These are phyloP conservation scores for Tethea ocularis DNA, from an alignment of 2,888 invertebrate genomes.

Conservation along the genomic window DNA sequence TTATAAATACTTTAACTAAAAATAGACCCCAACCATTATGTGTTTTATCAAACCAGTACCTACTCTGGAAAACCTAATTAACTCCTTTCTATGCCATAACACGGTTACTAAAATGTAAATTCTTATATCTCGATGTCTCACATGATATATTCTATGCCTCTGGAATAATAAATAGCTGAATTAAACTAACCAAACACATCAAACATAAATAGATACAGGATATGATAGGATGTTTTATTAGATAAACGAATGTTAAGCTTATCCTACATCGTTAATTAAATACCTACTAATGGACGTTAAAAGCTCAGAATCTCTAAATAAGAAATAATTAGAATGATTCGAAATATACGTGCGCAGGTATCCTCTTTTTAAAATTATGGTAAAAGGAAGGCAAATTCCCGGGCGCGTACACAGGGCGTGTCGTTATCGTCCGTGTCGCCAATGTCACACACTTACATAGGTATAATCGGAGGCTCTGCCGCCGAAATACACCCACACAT, in stretches of 20 bases:
- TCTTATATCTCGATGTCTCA: constrained; percentile 35
- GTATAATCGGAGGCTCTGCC: constrained; percentile 49
- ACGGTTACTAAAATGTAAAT: constrained; percentile 32
- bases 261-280: constrained; percentile 21
- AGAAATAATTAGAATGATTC: constrained; percentile 36
- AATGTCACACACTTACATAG: constrained; percentile 41
- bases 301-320: constrained; percentile 27
- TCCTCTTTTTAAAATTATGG: constrained; percentile 35
- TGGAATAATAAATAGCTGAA: constrained; percentile 40
- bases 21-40: not conserved
- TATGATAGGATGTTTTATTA: not conserved
- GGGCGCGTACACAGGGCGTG: constrained; percentile 34
- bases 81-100: constrained; percentile 41
- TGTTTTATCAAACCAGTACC: not conserved
- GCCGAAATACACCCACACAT: constrained; percentile 72
- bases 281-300: constrained; percentile 28
- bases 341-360: constrained; percentile 39
- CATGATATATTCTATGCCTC: constrained; percentile 35
- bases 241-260: not conserved
- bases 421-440: constrained; percentile 50
- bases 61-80: constrained; percentile 32
- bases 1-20: not conserved
- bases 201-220: constrained; percentile 9
- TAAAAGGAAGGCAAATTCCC: constrained; percentile 51
- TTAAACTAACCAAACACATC: constrained; percentile 26